These are phyloP conservation scores for Megalopta genalis DNA, from an alignment of 1,140 invertebrate genomes.

Conservation along the genomic window DNA sequence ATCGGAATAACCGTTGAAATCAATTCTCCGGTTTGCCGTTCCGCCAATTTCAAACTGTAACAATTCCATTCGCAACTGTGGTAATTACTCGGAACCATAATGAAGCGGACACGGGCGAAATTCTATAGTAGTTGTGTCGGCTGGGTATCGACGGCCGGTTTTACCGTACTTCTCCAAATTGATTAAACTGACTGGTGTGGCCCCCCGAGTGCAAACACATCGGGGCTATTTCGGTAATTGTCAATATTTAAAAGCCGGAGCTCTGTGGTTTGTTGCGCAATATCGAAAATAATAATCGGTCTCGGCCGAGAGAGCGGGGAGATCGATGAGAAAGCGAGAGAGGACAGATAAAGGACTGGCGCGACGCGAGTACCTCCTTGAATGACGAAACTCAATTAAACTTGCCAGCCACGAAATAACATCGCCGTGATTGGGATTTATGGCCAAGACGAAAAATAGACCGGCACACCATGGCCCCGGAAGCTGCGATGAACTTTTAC, in stretches of 20 bases:
- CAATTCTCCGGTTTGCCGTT: not conserved
- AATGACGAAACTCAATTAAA: slow-evolving; percentile 32
- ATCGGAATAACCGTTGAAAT: not conserved
- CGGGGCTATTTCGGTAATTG: slow-evolving; percentile 31
- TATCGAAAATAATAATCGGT: slow-evolving; percentile 37
- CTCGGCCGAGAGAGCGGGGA: too few relatives aligned
- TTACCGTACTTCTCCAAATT: not conserved
- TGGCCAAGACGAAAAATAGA: slow-evolving; percentile 22
- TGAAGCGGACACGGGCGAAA: not conserved
- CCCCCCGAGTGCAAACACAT: not conserved
- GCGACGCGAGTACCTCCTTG: not conserved
- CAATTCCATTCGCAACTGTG: not conserved
- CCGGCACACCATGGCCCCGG: not conserved
- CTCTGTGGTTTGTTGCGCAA: slow-evolving; percentile 3
- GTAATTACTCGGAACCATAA: not conserved
- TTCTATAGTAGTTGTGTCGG: not conserved
- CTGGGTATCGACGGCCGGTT: not conserved
- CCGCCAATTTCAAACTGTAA: not conserved
- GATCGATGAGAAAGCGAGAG: too few relatives aligned
- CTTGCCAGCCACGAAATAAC: slow-evolving; percentile 14
- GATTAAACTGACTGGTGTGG: not conserved
- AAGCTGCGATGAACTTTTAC: not conserved
- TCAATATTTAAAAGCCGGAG: slow-evolving; percentile 34
- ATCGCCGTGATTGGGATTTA: slow-evolving; percentile 17
- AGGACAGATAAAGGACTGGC: not conserved